Base-by-base conservation (phyloP, 2,888 invertebrate species). In the Alcis repandata region DNA sequence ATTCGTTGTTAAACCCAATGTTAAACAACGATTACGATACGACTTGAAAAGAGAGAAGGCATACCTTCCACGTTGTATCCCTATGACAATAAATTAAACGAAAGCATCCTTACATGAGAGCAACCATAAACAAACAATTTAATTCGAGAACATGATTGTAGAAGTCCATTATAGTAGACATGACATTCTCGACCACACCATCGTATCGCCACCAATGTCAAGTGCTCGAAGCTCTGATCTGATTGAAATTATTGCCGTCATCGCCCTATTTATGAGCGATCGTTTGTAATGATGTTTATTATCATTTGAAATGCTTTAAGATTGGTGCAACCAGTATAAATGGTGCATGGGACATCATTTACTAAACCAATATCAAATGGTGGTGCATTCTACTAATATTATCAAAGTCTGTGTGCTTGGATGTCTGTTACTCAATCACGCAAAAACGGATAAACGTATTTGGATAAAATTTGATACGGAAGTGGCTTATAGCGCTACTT, bases 181-280 rank as follows among this genome's bases (percentile, higher is more conserved):
- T 40, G 27, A 27, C 17, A 10, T n/a, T 45, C 45, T 49, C 45
- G 33, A 52, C 52, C 59, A 52, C 59, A 45, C 43, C 22, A 32
- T 27, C 27, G n/a, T n/a, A 27, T 6, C 58, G 45, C 46, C 56
- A 67, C 48, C 70, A 73, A 69, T 73, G 73, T 68, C 71, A 73
- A 73, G 70, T 63, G 63, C 58, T 59, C 52, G 40, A 59, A 71
- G 58, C 52, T 67, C 7, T n/a, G 32, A 19, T 19, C 63, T 69
- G 63, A 72, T 72, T 72, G 67, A 54, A 67, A 45, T 63, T 22
- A 65, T 60, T 43, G 41, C 40, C 56, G 43, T 63, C 33, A 65
- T 60, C 36, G 41, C 40, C 51, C 58, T 45, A 33, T 64, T 58
- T 53, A 53, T 59, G 54, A 27, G 20, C 51, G 2, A 27, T 33